These are phyloP conservation scores for Myiotriccus ornatus DNA, from an alignment of 2,797 vertebrate species.

Conservation along the genomic window DNA sequence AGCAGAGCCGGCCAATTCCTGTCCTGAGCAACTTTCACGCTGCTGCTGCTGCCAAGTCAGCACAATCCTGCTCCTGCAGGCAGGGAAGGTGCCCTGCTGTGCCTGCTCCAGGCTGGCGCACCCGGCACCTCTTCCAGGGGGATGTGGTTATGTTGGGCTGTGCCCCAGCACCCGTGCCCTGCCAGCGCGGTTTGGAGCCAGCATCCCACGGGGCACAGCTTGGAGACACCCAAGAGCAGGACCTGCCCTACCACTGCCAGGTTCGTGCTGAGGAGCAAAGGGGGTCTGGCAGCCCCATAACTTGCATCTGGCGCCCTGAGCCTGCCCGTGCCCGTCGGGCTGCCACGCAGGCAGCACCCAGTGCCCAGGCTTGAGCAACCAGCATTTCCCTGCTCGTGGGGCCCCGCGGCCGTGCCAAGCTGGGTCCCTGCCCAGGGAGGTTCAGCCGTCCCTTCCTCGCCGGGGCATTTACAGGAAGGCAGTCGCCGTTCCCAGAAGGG, in stretches of 20 bases:
- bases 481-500: background rate
- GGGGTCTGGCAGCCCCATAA: background rate
- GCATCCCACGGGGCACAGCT: accelerated
- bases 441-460: background rate
- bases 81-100: background rate
- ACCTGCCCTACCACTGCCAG: background rate
- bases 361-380: background rate
- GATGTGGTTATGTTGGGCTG: accelerated
- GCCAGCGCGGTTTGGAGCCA: background rate
- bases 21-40: background rate
- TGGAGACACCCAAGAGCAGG: background rate
- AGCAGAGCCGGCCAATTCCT: background rate
- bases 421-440: background rate
- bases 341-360: background rate
- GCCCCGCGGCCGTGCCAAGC: background rate
- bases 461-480: slow-evolving; percentile 2
- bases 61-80: background rate
- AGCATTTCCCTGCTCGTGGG: accelerated
- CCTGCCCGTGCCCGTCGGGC: background rate
- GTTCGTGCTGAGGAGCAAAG: background rate
- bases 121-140: background rate
- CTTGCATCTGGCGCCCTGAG: accelerated
- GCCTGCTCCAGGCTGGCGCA: background rate
- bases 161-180: background rate
- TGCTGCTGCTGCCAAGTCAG: slow-evolving; percentile 7